Conservation (phyloP, 2,888 invertebrate genomes). For the Trichopria drosophilae region DNA sequence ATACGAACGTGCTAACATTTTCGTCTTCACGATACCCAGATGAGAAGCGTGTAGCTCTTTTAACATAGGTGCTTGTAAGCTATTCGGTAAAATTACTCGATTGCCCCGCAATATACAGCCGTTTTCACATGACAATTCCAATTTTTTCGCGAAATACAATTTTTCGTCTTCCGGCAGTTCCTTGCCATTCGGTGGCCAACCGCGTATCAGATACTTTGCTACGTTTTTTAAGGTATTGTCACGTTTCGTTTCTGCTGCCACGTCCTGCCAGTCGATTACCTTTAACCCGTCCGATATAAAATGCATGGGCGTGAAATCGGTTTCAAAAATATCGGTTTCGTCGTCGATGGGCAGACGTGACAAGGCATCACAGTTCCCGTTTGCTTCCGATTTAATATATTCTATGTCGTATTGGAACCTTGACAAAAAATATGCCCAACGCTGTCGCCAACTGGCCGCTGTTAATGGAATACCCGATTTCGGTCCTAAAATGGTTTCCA, state of each 20-base stretch:
- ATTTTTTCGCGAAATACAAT: constrained; percentile 2
- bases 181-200: no score
- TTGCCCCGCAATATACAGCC: neutral
- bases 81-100: constrained; percentile 12
- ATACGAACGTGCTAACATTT: constrained; percentile 12
- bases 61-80: neutral
- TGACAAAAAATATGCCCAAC: constrained; percentile 33
- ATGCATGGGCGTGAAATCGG: no score
- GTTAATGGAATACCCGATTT: constrained; percentile 34
- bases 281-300: no score
- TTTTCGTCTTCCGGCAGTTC: constrained; percentile 2
- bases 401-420: no score
- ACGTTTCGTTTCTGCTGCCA: no score
- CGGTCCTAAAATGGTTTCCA: constrained; percentile 33
- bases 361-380: constrained; percentile 23
- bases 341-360: constrained; percentile 23
- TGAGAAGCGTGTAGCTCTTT: constrained; percentile 11
- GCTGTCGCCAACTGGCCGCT: constrained; percentile 33
- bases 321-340: constrained; percentile 10
- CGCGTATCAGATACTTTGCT: no score
- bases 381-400: no score
- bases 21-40: constrained; percentile 17
- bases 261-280: no score
- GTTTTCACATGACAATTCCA: constrained; percentile 3
- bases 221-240: no score